Evolutionary conservation across 1,140 invertebrate species (phyloP), one percentile per base, ranked within the genome.

Genomic region (Solenopsis invicta): DNA sequence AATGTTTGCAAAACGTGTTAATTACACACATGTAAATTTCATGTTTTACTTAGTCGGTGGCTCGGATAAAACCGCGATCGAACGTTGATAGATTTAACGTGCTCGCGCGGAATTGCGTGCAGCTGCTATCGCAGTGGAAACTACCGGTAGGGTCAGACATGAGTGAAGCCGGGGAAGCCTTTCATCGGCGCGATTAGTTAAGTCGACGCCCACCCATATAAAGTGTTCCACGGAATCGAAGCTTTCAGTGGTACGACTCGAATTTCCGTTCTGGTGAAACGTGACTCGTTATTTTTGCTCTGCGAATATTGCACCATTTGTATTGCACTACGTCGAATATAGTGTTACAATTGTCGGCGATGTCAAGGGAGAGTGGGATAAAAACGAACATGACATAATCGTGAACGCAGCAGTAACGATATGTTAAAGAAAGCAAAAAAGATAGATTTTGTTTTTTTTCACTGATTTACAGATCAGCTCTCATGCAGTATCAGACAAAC

Each of bases 151-250:
- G 91, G 90, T 94, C 92, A 92, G 93, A 93, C 92, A 64, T 24
- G 88, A 93, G 72, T 87, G 93, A 94, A 94, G 93, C 93, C 93
- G 78, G 88, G 54, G 93, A 94, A 94, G 92, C 93, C 93, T 89
- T 52, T 61, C 91, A 87, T 69, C 88, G 91, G 80, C 88, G 88
- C 92, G 93, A 93, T 94, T 94, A 93, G 93, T 93, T 93, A 93
- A 93, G 91, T 93, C 91, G 87, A 92, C 90, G 88, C 93, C 91
- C 90, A 92, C 92, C 92, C 93, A 93, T 90, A 93, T 93, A 92
- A 92, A 92, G 72, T 69, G 61, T 66, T 80, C 59, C 41, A 56
- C 18, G 29, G 52, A 67, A 45, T 64, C 75, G 76, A 48, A 10
- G 78, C 52, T 59, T 45, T 81, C 64, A 48, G 21, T 12, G 41